Conservation (phyloP, 2,888 invertebrate genomes). For the Antheraea assamensis region DNA sequence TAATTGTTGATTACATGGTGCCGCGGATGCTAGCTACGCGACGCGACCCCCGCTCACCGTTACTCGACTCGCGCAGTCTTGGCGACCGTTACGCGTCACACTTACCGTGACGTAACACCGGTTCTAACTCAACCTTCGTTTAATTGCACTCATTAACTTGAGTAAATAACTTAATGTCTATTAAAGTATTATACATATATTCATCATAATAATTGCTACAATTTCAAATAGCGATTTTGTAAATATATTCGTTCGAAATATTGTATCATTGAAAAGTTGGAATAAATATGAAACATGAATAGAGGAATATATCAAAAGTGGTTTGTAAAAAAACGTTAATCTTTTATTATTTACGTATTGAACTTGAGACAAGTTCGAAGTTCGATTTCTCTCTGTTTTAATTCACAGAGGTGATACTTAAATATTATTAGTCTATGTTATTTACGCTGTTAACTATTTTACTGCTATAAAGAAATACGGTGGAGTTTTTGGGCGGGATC, state of each 20-base stretch:
- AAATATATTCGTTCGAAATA: neutral
- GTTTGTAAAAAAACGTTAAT: too few relatives aligned
- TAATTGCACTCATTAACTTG: constrained; percentile 15
- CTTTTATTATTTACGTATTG: too few relatives aligned
- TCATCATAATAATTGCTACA: neutral
- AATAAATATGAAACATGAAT: too few relatives aligned
- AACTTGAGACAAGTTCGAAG: too few relatives aligned
- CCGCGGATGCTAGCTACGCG: neutral
- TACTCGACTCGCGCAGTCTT: constrained; percentile 9
- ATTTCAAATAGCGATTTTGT: neutral
- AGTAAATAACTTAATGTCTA: neutral
- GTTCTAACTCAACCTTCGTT: constrained; percentile 29
- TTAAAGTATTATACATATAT: neutral
- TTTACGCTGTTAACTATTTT: too few relatives aligned
- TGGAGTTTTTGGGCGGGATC: too few relatives aligned
- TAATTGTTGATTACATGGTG: constrained; percentile 5
- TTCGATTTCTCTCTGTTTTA: too few relatives aligned
- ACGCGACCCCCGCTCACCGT: constrained; percentile 16
- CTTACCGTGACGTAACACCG: constrained; percentile 44
- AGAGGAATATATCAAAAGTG: too few relatives aligned
- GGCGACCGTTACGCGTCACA: constrained; percentile 32
- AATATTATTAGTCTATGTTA: too few relatives aligned
- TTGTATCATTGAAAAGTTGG: neutral
- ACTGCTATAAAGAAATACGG: too few relatives aligned
- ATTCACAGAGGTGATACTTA: too few relatives aligned